Percentiles rank a stretch among this genome's conserved stretches.
Evolutionary conservation across 2,113 vertebrate genomes (phyloP).

Genomic region (Mus pahari): DNA sequence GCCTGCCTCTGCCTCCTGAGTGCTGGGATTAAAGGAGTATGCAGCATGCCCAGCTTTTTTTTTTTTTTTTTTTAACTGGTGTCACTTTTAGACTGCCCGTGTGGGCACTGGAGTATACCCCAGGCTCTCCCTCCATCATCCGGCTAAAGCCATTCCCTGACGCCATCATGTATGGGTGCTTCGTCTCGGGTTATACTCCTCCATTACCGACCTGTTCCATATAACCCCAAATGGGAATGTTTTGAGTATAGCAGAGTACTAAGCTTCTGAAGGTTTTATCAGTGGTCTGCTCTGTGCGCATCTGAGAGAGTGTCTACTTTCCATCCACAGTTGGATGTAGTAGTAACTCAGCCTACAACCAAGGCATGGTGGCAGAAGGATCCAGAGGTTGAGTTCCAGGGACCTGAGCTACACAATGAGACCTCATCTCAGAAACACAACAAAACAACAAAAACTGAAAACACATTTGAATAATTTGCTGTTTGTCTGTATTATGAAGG

Average conservation of each 20-base stretch:
- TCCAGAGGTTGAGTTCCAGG: background rate
- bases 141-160: background rate
- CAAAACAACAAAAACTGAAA: background rate
- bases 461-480: conserved; percentile 10
- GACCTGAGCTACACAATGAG: background rate
- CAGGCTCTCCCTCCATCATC: background rate
- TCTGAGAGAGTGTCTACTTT: conserved; percentile 34
- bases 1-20: background rate
- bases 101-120: background rate
- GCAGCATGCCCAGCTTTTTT: background rate
- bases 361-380: background rate
- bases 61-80: background rate
- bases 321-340: background rate
- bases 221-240: background rate
- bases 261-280: conserved; percentile 11
- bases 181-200: conserved; percentile 13
- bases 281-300: background rate
- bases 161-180: background rate
- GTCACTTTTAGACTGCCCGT: conserved; percentile 5
- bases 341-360: background rate
- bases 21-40: background rate
- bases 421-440: background rate
- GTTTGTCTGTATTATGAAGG: background rate
- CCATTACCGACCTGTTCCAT: background rate
- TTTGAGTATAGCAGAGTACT: background rate